Percentiles rank a stretch among this genome's conserved stretches.
Evolutionary conservation across 2,113 vertebrate genomes (phyloP).

Genomic region (Ammospiza nelsoni): DNA sequence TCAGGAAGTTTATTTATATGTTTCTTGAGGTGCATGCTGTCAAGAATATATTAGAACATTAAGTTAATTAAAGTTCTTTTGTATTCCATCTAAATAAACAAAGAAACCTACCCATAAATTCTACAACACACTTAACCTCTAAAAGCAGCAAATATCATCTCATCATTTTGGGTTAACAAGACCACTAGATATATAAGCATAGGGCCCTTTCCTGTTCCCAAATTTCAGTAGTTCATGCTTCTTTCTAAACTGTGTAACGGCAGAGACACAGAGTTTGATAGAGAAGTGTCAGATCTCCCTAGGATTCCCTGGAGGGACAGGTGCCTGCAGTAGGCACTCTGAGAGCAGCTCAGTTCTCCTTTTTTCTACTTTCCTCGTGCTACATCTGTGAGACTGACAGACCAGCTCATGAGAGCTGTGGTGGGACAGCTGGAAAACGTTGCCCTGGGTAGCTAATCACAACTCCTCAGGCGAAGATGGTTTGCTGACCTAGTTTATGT

Average conservation of each 20-base stretch:
- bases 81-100: not conserved
- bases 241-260: not conserved
- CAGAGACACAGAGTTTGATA: not conserved
- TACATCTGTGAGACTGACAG: not conserved
- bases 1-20: not conserved
- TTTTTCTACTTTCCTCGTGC: not conserved
- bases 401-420: not conserved
- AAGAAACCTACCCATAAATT: not conserved
- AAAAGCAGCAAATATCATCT: not conserved
- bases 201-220: not conserved
- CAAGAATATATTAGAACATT: not conserved
- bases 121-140: accelerated
- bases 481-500: not conserved
- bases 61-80: not conserved
- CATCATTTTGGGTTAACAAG: not conserved
- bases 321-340: not conserved
- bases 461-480: not conserved
- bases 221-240: not conserved
- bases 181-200: not conserved
- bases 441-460: not conserved
- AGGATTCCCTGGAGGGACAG: not conserved
- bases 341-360: not conserved
- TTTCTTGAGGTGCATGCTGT: not conserved
- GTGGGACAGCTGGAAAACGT: not conserved
- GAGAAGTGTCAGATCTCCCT: not conserved